Conservation (phyloP, 2,888 invertebrate genomes). For the Philereme vetulata region DNA sequence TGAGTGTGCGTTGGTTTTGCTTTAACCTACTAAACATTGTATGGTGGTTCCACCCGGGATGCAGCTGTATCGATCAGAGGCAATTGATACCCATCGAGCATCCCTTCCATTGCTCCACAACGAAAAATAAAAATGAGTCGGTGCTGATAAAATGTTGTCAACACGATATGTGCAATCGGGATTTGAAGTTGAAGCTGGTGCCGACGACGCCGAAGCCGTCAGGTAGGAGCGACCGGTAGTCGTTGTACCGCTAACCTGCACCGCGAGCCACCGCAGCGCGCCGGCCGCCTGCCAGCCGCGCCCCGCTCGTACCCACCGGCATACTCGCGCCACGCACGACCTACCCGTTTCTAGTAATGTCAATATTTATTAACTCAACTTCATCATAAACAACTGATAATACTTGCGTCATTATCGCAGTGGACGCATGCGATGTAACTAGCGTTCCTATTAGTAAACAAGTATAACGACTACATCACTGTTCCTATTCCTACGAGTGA, state of each 20-base stretch:
- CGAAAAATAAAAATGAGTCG: constrained; percentile 89
- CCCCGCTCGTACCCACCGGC: constrained; percentile 25
- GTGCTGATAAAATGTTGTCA: constrained; percentile 93
- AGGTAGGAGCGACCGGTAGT: constrained; percentile 83
- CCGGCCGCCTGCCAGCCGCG: constrained; percentile 19
- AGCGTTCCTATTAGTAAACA: constrained; percentile 22
- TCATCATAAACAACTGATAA: constrained; percentile 24
- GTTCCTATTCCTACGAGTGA: background rate
- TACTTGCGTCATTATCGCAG: constrained; percentile 30
- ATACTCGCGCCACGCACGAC: constrained; percentile 16
- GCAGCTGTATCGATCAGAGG: constrained; percentile 91
- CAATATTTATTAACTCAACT: constrained; percentile 24
- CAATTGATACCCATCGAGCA: constrained; percentile 91
- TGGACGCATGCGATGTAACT: constrained; percentile 14
- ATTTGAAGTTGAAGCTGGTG: constrained; percentile 87
- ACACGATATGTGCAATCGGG: constrained; percentile 89
- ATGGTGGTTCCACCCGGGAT: constrained; percentile 81
- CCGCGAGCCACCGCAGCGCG: constrained; percentile 28
- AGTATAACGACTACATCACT: background rate
- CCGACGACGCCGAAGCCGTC: constrained; percentile 86
- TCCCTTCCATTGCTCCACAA: constrained; percentile 91
- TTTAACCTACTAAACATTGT: constrained; percentile 85
- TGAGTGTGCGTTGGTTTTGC: constrained; percentile 82
- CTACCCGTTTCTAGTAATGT: constrained; percentile 5
- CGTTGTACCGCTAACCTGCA: constrained; percentile 51